phyloP scores from a whole-genome alignment of 1,140 invertebrate species.

The Brachionus rubens region DNA sequence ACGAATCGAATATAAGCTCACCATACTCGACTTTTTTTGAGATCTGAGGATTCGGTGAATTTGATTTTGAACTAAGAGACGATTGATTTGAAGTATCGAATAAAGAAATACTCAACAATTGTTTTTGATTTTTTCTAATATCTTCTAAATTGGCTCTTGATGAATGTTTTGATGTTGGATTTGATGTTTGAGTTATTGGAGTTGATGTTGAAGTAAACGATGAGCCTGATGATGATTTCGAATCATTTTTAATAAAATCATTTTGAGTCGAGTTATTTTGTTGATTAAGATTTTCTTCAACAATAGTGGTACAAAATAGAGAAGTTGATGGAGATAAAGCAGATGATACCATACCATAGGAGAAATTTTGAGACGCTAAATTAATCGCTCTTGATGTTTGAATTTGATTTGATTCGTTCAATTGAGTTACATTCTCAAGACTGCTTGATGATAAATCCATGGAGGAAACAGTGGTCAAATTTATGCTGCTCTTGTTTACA shows the following conservation, averaged over 20 bases:
- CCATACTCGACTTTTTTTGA: constrained; percentile 36
- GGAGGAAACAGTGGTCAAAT: constrained; percentile 5
- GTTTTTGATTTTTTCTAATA: constrained; percentile 4
- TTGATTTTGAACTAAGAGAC: neutral
- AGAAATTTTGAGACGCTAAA: neutral
- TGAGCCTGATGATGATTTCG: neutral
- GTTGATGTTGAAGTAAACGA: constrained; percentile 41
- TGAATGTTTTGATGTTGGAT: neutral
- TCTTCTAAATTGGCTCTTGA: neutral
- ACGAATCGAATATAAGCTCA: constrained; percentile 25
- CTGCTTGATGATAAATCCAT: constrained; percentile 12
- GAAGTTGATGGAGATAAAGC: constrained; percentile 20
- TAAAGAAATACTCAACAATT: constrained; percentile 15
- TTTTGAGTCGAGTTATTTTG: neutral
- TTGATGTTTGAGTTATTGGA: constrained; percentile 40
- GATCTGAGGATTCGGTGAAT: neutral
- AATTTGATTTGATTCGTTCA: constrained; percentile 5
- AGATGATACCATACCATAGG: constrained; percentile 7
- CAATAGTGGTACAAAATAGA: constrained; percentile 23
- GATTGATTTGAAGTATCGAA: constrained; percentile 22
- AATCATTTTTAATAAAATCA: neutral
- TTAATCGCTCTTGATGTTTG: constrained; percentile 3
- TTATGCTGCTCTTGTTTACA: constrained; percentile 9
- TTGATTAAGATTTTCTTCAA: constrained; percentile 8
- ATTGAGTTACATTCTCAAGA: constrained; percentile 18